Evolutionary conservation across 2,888 invertebrate genomes (phyloP), one percentile per base, ranked within the genome.

Genomic region (Cosmia trapezina): DNA sequence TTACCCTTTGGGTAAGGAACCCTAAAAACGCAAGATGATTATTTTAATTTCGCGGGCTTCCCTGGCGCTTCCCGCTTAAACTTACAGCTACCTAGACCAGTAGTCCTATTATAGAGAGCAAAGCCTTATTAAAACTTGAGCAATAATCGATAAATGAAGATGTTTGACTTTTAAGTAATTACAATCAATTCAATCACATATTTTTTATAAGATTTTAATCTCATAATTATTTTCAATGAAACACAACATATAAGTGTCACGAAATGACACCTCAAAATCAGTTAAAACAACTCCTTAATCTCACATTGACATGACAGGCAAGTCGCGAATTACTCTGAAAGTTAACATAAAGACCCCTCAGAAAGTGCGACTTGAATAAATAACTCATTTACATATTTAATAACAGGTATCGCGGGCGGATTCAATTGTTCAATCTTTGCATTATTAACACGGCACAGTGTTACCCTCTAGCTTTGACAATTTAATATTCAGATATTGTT

Each of bases 331-430:
- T 83, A 87, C 80, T 83, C 77, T 37, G 73, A 86, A 89, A 90
- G 86, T 89, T 90, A 62, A 51, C 83, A 72, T 75, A 89, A 87
- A 88, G 83, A 85, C 93, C 91, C 92, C 84, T 86, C 89, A 61
- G 87, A 84, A 83, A 88, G 87, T 86, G 67, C 67, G 91, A 88
- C 89, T 94, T 95, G 94, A 95, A 95, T 95, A 95, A 95, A 95
- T 95, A 94, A 95, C 92, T 94, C 87, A 95, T 95, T 95, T 95
- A 89, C 94, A 95, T 95, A 93, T 94, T 94, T 95, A 95, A 95
- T 95, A 94, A 93, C 95, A 93, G 93, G 94, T 94, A 93, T 94
- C 92, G 91, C 88, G 91, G 90, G 85, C 80, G 91, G 73, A 92
- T 94, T 93, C 93, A 94, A 94, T 95, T 94, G 95, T 93, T 90